A percentile compares a stretch with the other conserved stretches of the same genome.
Evolutionary conservation across 2,888 invertebrate species (phyloP).

Genomic region (Pycnomerus fuliginosus): DNA sequence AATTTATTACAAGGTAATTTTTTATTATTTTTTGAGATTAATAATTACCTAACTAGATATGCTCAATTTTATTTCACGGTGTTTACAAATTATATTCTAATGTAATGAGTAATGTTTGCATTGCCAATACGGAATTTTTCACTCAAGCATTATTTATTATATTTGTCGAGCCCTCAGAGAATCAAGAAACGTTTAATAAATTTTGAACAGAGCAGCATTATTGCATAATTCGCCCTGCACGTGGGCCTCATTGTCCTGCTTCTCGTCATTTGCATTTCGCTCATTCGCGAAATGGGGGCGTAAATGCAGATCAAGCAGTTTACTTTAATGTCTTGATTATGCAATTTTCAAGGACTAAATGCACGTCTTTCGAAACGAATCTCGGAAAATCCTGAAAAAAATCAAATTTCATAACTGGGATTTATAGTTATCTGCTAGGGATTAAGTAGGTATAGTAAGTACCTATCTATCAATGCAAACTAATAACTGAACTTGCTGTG

Average conservation of each 20-base stretch:
- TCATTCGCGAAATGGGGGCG: too few species aligned
- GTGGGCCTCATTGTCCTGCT: constrained; percentile 9
- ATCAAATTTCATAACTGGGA: constrained; percentile 1
- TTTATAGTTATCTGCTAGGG: neutral
- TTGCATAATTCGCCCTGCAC: constrained; percentile 10
- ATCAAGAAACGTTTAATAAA: constrained; percentile 9
- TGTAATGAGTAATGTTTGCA: constrained; percentile 16
- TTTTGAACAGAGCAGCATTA: constrained; percentile 13
- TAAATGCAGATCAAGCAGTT: constrained; percentile 2
- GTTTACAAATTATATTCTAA: neutral
- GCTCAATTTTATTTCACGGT: neutral
- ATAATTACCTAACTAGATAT: neutral
- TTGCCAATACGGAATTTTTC: constrained; percentile 14
- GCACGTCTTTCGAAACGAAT: neutral
- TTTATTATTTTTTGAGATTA: neutral
- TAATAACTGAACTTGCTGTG: too few species aligned
- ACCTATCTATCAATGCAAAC: too few species aligned
- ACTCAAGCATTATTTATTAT: too few species aligned
- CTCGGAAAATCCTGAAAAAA: neutral
- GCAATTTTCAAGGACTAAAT: neutral
- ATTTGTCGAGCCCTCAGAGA: too few species aligned
- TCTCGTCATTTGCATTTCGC: constrained; percentile 6
- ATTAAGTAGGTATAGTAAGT: constrained; percentile 1
- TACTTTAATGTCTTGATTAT: neutral
- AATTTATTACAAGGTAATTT: neutral